A percentile compares a stretch with the other conserved stretches of the same genome.
phyloP scores from a whole-genome alignment of 1,140 invertebrate species.

The Lamellibrachia luymesi region DNA sequence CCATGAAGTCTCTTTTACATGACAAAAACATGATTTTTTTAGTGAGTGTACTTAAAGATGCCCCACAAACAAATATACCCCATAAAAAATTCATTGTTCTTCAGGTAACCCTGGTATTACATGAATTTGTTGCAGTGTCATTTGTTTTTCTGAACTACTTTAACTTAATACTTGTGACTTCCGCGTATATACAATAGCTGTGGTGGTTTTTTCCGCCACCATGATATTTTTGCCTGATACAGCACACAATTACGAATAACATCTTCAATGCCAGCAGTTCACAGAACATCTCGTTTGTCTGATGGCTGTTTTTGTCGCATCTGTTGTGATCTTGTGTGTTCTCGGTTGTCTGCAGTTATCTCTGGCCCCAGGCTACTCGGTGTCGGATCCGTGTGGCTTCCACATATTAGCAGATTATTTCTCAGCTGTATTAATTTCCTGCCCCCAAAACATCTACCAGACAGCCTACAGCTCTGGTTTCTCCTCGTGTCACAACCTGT shows the following conservation, averaged over 20 bases:
- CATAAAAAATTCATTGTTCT: too few species aligned
- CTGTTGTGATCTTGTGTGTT: not conserved
- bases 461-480: too few species aligned
- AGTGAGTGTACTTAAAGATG: too few species aligned
- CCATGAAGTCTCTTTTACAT: too few species aligned
- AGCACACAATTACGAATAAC: not conserved
- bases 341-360: not conserved
- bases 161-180: not conserved
- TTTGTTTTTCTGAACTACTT: too few species aligned
- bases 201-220: not conserved
- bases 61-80: too few species aligned
- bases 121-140: too few species aligned
- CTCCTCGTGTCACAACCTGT: too few species aligned
- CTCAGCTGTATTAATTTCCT: not conserved
- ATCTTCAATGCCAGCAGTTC: not conserved
- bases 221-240: not conserved
- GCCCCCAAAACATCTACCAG: too few species aligned
- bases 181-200: not conserved
- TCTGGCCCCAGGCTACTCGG: not conserved
- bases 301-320: not conserved
- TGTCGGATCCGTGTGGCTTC: not conserved
- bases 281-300: not conserved
- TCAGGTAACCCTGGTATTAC: too few species aligned
- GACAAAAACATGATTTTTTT: too few species aligned
- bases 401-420: not conserved